Conservation (phyloP, 2,888 invertebrate genomes). For the Amphipyra tragopoginis region DNA sequence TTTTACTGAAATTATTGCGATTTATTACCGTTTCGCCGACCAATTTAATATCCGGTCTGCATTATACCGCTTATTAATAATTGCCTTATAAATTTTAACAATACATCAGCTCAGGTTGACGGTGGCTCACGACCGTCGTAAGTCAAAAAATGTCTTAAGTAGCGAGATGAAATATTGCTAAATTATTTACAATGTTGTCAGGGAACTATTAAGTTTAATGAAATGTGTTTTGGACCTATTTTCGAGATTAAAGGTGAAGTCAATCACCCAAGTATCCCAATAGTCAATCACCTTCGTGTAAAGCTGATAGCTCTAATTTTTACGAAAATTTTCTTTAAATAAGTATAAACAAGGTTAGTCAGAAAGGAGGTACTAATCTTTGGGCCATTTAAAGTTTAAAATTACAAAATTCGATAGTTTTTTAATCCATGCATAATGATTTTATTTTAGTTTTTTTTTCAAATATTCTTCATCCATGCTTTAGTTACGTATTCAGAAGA, state of each 20-base stretch:
- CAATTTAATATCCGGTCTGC: constrained; percentile 60
- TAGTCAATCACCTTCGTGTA: constrained; percentile 7
- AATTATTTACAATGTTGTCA: constrained; percentile 36
- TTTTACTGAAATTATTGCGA: constrained; percentile 62
- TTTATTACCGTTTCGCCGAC: constrained; percentile 54
- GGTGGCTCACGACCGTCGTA: constrained; percentile 65
- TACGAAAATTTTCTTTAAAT: too few species aligned
- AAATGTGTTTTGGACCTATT: constrained; percentile 26
- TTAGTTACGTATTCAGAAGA: too few species aligned
- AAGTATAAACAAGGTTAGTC: too few species aligned
- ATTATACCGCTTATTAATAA: constrained; percentile 69
- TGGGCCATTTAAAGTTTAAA: too few species aligned
- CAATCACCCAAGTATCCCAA: too few species aligned
- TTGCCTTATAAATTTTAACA: constrained; percentile 69
- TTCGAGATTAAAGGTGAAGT: constrained; percentile 35
- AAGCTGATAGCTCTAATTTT: background rate
- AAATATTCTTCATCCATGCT: too few species aligned
- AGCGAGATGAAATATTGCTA: constrained; percentile 31
- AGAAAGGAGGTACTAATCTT: too few species aligned
- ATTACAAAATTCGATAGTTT: too few species aligned
- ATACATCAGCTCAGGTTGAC: constrained; percentile 68
- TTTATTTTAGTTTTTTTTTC: too few species aligned
- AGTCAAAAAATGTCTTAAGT: constrained; percentile 65
- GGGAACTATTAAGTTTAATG: constrained; percentile 18
- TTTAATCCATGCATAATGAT: too few species aligned